A percentile compares a stretch with the other conserved stretches of the same genome.
Evolutionary conservation across 1,140 invertebrate species (phyloP).

Genomic region (Drosophila pseudoobscura): DNA sequence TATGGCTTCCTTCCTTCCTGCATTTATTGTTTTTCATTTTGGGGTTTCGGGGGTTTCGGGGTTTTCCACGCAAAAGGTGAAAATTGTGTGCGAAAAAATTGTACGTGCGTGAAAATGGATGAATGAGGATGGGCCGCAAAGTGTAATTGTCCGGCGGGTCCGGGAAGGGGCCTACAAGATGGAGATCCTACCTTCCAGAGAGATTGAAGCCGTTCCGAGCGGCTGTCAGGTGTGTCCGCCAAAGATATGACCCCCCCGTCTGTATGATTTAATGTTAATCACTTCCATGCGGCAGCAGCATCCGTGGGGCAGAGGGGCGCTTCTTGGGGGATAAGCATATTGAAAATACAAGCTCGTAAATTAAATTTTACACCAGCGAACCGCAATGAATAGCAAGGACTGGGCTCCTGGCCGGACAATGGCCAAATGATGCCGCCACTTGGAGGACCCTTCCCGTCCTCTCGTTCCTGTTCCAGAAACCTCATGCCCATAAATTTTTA

Average conservation of each 20-base stretch:
- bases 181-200: slow-evolving; percentile 2
- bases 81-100: slow-evolving; percentile 79
- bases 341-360: slow-evolving; percentile 79
- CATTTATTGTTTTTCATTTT: slow-evolving; percentile 35
- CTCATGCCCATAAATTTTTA: slow-evolving; percentile 70
- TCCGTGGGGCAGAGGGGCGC: too few relatives aligned
- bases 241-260: slow-evolving; percentile 61
- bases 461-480: slow-evolving; percentile 9
- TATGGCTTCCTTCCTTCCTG: slow-evolving; percentile 64
- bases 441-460: slow-evolving; percentile 6
- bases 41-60: background rate
- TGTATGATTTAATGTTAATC: slow-evolving; percentile 81
- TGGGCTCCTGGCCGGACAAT: slow-evolving; percentile 5
- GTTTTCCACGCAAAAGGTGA: slow-evolving; percentile 59
- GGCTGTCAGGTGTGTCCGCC: slow-evolving; percentile 58
- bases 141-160: slow-evolving; percentile 67
- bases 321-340: slow-evolving; percentile 41
- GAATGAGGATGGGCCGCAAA: slow-evolving; percentile 42
- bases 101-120: slow-evolving; percentile 78
- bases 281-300: slow-evolving; percentile 55
- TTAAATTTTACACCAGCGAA: slow-evolving; percentile 75
- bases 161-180: background rate
- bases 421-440: slow-evolving; percentile 68
- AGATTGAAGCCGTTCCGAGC: slow-evolving; percentile 31
- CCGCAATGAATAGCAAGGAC: slow-evolving; percentile 69